Evolutionary conservation across 2,797 vertebrate genomes (phyloP), one percentile per base, ranked within the genome.

Genomic region (Scomberomorus guttatus): DNA sequence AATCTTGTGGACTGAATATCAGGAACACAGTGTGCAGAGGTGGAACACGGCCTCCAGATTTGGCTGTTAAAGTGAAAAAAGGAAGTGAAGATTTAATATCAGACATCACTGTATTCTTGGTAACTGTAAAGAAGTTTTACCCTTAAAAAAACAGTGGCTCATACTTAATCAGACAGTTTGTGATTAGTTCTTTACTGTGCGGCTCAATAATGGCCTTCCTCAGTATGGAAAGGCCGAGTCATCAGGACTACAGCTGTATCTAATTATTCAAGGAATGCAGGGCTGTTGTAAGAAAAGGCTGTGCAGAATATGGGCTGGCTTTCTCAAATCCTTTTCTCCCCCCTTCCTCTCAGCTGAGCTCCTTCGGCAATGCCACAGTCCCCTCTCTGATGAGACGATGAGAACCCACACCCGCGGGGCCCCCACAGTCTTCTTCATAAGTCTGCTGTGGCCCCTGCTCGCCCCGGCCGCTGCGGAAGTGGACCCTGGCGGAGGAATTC

Each of bases 381-480:
- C 92, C 90, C 62, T 90, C 90, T 95, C 96, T 94, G 95, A 97
- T 98, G 97, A 94, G 95, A 99, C 94, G 86, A 99, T 99, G 98
- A 98, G 95, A 94, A 96, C 97, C 88, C 95, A 97, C 94, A 98
- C 97, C 90, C 97, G 97, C 81, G 98, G 97, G 89, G 97, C 98
- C 89, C 98, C 98, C 85, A 97, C 96, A 91, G 98, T 98, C 91
- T 98, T 99, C 96, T 97, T 99, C 94, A 96, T 99, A 97, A 95
- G 95, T 48, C 83, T 90, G 6, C 87, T 97, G 91, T 97, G 95
- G 94, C 91, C 94, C 15, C 92, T 95, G 84, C 88, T 96, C 1
- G 88, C 93, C 79, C 93, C 39, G 1, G 22, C 81, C 0, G 67
- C 81, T 2, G 87, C 83, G 10, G 93, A 96, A 34, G 79, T 62